Evolutionary conservation across 2,888 invertebrate species (phyloP).

Genomic region (Aleiodes testaceus): DNA sequence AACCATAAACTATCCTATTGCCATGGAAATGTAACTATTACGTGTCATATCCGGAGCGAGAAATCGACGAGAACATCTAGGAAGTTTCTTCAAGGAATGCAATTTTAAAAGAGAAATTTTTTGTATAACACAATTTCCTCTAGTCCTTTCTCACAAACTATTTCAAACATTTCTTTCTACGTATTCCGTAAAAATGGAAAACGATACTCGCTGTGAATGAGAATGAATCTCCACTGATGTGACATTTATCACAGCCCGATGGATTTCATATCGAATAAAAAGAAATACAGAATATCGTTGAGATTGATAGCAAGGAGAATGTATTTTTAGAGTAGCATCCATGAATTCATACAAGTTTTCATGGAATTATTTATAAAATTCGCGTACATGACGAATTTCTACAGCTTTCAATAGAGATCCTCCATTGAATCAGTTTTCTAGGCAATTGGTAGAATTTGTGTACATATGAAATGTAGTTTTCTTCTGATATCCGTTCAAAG

Average conservation of each 20-base stretch:
- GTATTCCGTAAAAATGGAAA: too few relatives aligned
- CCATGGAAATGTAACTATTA: background rate
- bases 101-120: background rate
- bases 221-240: too few relatives aligned
- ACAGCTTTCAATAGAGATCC: background rate
- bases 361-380: background rate
- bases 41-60: background rate
- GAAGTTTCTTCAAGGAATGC: background rate
- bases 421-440: constrained; percentile 19
- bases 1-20: background rate
- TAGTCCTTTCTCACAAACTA: background rate
- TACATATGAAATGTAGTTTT: constrained; percentile 8
- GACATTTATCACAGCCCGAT: too few relatives aligned
- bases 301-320: too few relatives aligned
- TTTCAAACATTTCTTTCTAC: too few relatives aligned
- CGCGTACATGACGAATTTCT: background rate
- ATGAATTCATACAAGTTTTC: background rate
- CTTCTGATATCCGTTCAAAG: constrained; percentile 11
- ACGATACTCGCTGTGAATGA: too few relatives aligned
- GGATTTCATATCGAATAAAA: too few relatives aligned
- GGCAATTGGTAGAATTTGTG: constrained; percentile 3
- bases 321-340: too few relatives aligned
- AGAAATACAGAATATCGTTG: too few relatives aligned
- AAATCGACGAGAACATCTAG: background rate
- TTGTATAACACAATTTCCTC: background rate